Evolutionary conservation across 1,140 invertebrate species (phyloP).

Genomic region (Ooceraea biroi): DNA sequence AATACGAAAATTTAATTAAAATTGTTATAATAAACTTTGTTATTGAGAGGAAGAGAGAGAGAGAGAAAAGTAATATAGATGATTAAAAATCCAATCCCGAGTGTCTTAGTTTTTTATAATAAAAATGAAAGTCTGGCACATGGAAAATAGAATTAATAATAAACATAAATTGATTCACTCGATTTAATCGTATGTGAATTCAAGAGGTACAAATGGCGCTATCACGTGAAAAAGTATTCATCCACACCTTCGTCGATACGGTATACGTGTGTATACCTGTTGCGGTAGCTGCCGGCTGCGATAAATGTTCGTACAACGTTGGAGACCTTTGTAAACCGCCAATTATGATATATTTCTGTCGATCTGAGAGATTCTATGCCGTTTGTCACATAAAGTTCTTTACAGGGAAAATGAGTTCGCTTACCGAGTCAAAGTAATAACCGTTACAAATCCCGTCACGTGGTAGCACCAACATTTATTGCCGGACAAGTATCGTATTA

Average conservation of each 20-base stretch:
- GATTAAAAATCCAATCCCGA: too few species aligned
- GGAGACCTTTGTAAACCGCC: neutral
- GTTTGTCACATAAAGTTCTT: neutral
- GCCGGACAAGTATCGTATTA: neutral
- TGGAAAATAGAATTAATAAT: too few species aligned
- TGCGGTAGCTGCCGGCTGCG: neutral
- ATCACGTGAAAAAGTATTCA: neutral
- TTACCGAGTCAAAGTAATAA: neutral
- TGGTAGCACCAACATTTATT: neutral
- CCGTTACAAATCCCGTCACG: neutral
- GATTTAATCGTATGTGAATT: slow-evolving; percentile 19
- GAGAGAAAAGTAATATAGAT: too few species aligned
- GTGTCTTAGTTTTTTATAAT: too few species aligned
- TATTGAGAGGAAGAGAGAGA: too few species aligned
- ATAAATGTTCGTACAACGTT: neutral
- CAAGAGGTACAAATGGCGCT: neutral
- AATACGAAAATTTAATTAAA: too few species aligned
- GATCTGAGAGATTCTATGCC: neutral
- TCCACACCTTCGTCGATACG: neutral
- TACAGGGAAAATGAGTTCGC: neutral
- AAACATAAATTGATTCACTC: neutral
- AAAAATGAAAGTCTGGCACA: too few species aligned
- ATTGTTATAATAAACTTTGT: too few species aligned
- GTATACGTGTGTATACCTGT: neutral
- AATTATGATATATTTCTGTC: slow-evolving; percentile 38